Evolutionary conservation across 2,113 vertebrate species (phyloP).

Genomic region (Proteles cristata): DNA sequence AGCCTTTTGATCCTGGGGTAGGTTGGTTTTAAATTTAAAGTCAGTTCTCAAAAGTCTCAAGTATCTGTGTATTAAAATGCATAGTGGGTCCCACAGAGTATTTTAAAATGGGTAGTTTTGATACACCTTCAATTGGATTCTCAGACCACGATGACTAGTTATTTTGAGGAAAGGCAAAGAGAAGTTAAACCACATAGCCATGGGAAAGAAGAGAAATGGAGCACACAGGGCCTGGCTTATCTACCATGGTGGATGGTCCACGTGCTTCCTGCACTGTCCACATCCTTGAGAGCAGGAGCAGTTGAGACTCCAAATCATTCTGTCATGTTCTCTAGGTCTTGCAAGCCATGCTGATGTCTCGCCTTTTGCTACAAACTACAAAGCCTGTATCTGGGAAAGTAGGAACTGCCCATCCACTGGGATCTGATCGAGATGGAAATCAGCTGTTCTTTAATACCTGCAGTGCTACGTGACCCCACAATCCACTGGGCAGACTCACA

Average conservation of each 20-base stretch:
- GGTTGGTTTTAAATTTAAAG: background rate
- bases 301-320: background rate
- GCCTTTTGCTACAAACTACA: too few species aligned
- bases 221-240: fast-evolving
- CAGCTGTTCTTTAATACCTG: background rate
- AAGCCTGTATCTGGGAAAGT: background rate
- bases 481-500: background rate
- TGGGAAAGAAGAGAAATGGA: background rate
- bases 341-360: background rate
- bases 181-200: background rate
- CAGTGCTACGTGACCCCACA: background rate
- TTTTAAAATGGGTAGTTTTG: background rate
- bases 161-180: background rate
- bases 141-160: background rate
- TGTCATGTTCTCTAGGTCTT: background rate
- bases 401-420: background rate
- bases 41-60: background rate
- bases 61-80: background rate
- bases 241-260: too few species aligned
- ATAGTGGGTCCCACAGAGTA: background rate
- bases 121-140: background rate
- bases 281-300: background rate
- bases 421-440: background rate
- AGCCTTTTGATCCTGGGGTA: background rate
- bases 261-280: background rate